Evolutionary conservation across 2,888 invertebrate genomes (phyloP).

Genomic region (Gymnocheta viridis): DNA sequence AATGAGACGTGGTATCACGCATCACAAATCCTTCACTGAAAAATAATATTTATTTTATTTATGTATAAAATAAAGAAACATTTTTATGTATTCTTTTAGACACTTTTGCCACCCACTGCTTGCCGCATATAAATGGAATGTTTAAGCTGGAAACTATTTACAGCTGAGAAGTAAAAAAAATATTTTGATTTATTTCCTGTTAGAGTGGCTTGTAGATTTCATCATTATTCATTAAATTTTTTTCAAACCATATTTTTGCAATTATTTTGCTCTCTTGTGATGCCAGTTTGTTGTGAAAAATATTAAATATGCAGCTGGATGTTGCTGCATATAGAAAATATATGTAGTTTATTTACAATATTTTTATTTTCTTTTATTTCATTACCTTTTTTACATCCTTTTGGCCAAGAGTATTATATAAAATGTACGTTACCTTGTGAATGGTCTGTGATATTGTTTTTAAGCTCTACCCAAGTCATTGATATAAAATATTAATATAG

Average conservation of each 20-base stretch:
- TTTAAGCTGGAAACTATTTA: not conserved
- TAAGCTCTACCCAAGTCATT: slow-evolving; percentile 1
- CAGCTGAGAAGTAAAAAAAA: not conserved
- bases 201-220: slow-evolving; percentile 49
- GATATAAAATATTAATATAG: slow-evolving; percentile 7
- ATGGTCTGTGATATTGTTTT: slow-evolving; percentile 8
- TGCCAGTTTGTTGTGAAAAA: slow-evolving; percentile 28
- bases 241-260: not conserved
- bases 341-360: not conserved
- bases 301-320: slow-evolving; percentile 38
- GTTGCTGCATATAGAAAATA: slow-evolving; percentile 7
- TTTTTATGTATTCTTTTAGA: not conserved
- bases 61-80: no score
- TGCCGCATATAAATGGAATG: not conserved
- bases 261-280: not conserved
- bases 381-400: not conserved
- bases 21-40: no score
- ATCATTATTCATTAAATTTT: slow-evolving; percentile 60
- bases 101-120: slow-evolving; percentile 1
- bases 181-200: slow-evolving; percentile 45
- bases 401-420: not conserved
- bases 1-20: no score
- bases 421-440: slow-evolving; percentile 18
- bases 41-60: no score
- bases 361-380: not conserved